A percentile compares a stretch with the other conserved stretches of the same genome.
Evolutionary conservation across 2,113 vertebrate species (phyloP).

Genomic region (Erinaceus europaeus): DNA sequence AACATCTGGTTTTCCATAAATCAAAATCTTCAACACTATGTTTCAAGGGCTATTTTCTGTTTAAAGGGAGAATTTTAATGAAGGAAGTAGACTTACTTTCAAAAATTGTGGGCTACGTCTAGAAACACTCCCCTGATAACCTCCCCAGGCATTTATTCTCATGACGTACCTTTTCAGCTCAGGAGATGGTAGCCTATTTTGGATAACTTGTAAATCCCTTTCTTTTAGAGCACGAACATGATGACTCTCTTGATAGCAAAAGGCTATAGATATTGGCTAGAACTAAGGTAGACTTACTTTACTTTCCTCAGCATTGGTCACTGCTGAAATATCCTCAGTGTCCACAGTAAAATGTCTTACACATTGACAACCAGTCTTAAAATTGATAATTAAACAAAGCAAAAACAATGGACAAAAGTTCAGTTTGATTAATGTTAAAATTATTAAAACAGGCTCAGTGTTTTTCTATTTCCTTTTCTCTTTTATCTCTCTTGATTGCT

Average conservation of each 20-base stretch:
- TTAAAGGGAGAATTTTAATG: constrained; percentile 67
- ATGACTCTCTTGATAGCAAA: constrained; percentile 59
- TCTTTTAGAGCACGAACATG: constrained; percentile 33
- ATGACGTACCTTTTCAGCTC: constrained; percentile 41
- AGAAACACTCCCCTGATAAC: constrained; percentile 9
- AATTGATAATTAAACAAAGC: neutral
- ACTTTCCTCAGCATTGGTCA: constrained; percentile 35
- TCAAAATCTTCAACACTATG: constrained; percentile 40
- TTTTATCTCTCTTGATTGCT: too few relatives aligned
- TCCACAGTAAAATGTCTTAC: constrained; percentile 43
- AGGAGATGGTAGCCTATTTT: constrained; percentile 55
- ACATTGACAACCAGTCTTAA: constrained; percentile 27
- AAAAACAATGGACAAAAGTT: neutral
- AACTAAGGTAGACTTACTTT: constrained; percentile 45
- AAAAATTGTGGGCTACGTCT: constrained; percentile 48
- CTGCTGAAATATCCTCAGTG: constrained; percentile 37
- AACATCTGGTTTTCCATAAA: constrained; percentile 53
- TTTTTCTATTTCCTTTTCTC: too few relatives aligned
- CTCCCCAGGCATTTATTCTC: neutral
- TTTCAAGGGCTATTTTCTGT: constrained; percentile 47
- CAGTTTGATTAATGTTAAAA: constrained; percentile 29
- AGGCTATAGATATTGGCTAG: constrained; percentile 51
- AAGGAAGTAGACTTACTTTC: constrained; percentile 55
- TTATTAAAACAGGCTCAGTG: constrained; percentile 35
- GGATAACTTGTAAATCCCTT: constrained; percentile 37